Conservation (phyloP, 2,888 invertebrate species). For the Coenonympha arcania region DNA sequence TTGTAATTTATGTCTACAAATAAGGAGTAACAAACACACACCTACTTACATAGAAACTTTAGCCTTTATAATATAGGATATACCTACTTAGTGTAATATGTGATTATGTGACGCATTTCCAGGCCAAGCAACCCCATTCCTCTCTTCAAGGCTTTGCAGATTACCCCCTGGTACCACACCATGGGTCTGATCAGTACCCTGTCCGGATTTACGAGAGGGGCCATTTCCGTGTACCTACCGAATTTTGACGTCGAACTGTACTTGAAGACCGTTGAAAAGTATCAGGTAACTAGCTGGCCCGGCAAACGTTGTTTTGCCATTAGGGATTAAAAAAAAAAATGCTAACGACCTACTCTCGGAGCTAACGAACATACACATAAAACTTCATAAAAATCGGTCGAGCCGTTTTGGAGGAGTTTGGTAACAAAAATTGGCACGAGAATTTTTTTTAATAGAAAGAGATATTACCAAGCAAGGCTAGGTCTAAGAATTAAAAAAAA, state of each 20-base stretch:
- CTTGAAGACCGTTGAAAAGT: constrained; percentile 50
- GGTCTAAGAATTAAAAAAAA: no score
- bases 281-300: constrained; percentile 40
- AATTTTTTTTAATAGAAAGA: no score
- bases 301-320: no score
- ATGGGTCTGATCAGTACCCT: constrained; percentile 46
- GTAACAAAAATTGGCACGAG: no score
- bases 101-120: constrained; percentile 4
- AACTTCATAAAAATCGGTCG: no score
- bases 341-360: no score
- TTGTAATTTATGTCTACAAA: no score
- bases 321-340: no score
- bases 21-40: no score
- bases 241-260: constrained; percentile 52
- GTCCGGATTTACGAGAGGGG: constrained; percentile 30
- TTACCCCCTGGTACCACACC: constrained; percentile 56
- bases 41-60: not conserved
- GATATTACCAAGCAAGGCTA: no score
- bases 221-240: constrained; percentile 38
- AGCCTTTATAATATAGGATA: not conserved
- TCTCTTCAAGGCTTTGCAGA: constrained; percentile 25
- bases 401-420: no score
- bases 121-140: constrained; percentile 5
- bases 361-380: no score
- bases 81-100: not conserved